These are phyloP conservation scores for Campylomormyrus numenius DNA, from an alignment of 2,113 vertebrate genomes.

Conservation along the genomic window DNA sequence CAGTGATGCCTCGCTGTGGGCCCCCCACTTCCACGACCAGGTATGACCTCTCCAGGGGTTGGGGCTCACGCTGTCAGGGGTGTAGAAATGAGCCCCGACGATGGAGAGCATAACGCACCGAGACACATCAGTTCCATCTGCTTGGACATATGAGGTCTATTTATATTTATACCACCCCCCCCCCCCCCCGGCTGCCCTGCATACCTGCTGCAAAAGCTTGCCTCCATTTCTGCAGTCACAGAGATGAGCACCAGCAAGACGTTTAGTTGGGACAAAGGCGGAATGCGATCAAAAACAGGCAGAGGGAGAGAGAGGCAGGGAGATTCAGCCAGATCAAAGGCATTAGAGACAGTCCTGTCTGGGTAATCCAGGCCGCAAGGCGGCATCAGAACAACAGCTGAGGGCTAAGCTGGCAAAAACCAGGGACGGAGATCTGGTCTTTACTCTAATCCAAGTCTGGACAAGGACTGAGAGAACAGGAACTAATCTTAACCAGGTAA, in stretches of 20 bases:
- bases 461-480: background rate
- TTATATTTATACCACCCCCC: slow-evolving; percentile 35
- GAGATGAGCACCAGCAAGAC: slow-evolving; percentile 53
- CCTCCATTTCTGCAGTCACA: slow-evolving; percentile 52
- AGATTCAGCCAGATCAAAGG: background rate
- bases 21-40: slow-evolving; percentile 42
- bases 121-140: slow-evolving; percentile 66
- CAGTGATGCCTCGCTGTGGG: background rate
- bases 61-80: slow-evolving; percentile 59
- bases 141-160: slow-evolving; percentile 62
- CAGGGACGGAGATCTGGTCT: background rate
- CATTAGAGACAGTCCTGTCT: background rate
- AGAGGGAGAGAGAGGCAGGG: background rate
- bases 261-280: slow-evolving; percentile 56
- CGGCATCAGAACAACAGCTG: background rate
- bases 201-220: slow-evolving; percentile 28
- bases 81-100: slow-evolving; percentile 62
- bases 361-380: background rate
- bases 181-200: too few relatives aligned
- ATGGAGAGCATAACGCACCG: slow-evolving; percentile 58
- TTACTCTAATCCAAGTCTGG: background rate
- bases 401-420: background rate
- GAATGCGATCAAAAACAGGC: background rate
- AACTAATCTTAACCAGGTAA: background rate
- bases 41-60: slow-evolving; percentile 55